Evolutionary conservation across 2,888 invertebrate genomes (phyloP).

Genomic region (Malthinus seriepunctatus): DNA sequence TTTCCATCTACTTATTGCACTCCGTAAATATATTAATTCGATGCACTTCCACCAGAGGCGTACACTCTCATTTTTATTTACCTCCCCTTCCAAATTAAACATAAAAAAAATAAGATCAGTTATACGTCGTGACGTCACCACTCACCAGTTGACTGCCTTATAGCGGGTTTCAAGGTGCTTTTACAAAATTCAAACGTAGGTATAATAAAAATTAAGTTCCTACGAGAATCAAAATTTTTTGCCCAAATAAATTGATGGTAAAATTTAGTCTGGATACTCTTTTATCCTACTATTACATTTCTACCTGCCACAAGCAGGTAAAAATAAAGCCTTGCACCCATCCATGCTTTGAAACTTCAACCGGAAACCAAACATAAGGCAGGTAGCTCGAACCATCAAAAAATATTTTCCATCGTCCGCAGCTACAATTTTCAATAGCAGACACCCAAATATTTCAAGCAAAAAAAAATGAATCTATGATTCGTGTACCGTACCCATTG

Average conservation of each 20-base stretch:
- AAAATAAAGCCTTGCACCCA: not conserved
- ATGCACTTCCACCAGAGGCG: not conserved
- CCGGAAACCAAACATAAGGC: conserved; percentile 3
- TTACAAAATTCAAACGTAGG: not conserved
- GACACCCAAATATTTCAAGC: not conserved
- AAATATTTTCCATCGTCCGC: too few species aligned
- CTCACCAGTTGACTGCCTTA: conserved; percentile 4
- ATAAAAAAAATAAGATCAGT: conserved; percentile 1
- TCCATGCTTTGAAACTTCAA: not conserved
- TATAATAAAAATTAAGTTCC: not conserved
- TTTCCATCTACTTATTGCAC: not conserved
- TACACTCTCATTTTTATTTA: not conserved
- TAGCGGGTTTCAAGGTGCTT: conserved; percentile 6
- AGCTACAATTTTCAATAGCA: not conserved
- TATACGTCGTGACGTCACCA: not conserved
- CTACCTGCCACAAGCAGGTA: conserved; percentile 1
- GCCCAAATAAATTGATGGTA: too few species aligned
- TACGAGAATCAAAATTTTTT: too few species aligned
- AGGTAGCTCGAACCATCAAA: not conserved
- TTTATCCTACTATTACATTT: conserved; percentile 1
- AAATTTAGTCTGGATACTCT: not conserved
- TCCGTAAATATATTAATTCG: conserved; percentile 2
- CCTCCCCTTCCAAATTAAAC: not conserved
- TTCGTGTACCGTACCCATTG: not conserved
- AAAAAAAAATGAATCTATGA: conserved; percentile 1